These are phyloP conservation scores for Gymnosoma rotundatum DNA, from an alignment of 2,888 invertebrate species.

Conservation along the genomic window DNA sequence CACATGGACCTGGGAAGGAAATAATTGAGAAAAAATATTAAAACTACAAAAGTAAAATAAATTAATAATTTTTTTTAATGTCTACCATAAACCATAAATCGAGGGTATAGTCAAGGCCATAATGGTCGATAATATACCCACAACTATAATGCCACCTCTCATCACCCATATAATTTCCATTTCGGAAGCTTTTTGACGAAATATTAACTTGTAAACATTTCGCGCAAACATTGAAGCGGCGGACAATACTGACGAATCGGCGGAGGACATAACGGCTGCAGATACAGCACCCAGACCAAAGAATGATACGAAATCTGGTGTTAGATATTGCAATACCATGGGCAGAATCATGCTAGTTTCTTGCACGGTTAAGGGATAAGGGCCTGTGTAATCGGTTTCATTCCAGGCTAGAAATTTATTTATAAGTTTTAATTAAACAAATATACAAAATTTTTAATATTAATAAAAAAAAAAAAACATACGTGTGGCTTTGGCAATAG, in stretches of 20 bases:
- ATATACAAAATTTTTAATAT: not conserved
- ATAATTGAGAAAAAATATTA: not conserved
- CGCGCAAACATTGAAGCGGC: slow-evolving; percentile 99
- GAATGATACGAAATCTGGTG: slow-evolving; percentile 97
- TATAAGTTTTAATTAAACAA: not conserved
- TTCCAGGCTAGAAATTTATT: slow-evolving; percentile 91
- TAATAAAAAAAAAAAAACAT: slow-evolving; percentile 76
- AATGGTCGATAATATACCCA: slow-evolving; percentile 94
- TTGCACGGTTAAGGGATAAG: slow-evolving; percentile 87
- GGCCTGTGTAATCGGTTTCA: slow-evolving; percentile 92
- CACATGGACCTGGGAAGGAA: slow-evolving; percentile 92
- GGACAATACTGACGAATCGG: slow-evolving; percentile 98
- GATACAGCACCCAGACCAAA: slow-evolving; percentile 99
- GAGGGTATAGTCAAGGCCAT: slow-evolving; percentile 99
- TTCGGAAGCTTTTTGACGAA: slow-evolving; percentile 97
- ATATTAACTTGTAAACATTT: slow-evolving; percentile 98
- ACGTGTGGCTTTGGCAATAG: slow-evolving; percentile 98
- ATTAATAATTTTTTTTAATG: slow-evolving; percentile 56
- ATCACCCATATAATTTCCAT: slow-evolving; percentile 99
- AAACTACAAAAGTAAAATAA: not conserved
- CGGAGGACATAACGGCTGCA: slow-evolving; percentile 99
- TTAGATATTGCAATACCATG: slow-evolving; percentile 97
- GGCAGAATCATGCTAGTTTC: slow-evolving; percentile 98
- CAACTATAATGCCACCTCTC: slow-evolving; percentile 94
- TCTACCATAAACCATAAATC: slow-evolving; percentile 97